Conservation (phyloP, 2,888 invertebrate species). For the Ellobium chinense region DNA sequence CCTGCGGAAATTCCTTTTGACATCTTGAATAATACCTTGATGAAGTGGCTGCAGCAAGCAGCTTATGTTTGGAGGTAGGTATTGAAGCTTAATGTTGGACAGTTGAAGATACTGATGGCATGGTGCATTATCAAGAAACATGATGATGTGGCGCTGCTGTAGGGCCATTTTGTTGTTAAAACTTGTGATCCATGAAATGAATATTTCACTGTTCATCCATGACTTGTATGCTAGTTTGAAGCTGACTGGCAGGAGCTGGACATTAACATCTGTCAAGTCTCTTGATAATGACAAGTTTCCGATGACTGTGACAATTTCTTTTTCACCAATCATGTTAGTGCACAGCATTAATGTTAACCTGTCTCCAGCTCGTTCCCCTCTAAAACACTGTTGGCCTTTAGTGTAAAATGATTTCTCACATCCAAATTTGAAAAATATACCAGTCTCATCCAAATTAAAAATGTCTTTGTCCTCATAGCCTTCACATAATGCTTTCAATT, state of each 20-base stretch:
- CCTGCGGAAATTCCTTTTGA: neutral
- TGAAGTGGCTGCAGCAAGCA: neutral
- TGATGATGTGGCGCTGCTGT: neutral
- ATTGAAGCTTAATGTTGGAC: constrained; percentile 9
- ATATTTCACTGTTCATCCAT: constrained; percentile 4
- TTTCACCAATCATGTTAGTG: constrained; percentile 4
- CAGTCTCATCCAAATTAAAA: constrained; percentile 1
- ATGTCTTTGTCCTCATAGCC: constrained; percentile 4
- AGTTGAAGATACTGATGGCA: constrained; percentile 8
- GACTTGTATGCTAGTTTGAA: constrained; percentile 11
- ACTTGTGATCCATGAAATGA: constrained; percentile 2
- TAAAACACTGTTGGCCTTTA: neutral
- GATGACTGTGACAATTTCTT: neutral
- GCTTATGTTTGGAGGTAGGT: neutral
- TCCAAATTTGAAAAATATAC: neutral
- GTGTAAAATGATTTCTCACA: neutral
- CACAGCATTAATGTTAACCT: neutral
- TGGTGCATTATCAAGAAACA: constrained; percentile 2
- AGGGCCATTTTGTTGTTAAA: constrained; percentile 22
- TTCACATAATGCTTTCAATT: neutral
- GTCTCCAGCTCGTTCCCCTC: neutral
- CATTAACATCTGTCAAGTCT: constrained; percentile 1
- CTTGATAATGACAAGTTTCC: neutral
- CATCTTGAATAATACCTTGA: constrained; percentile 3
- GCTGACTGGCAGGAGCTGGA: neutral